These are phyloP conservation scores for Helicoverpa armigera DNA, from an alignment of 1,140 invertebrate genomes.

Conservation along the genomic window DNA sequence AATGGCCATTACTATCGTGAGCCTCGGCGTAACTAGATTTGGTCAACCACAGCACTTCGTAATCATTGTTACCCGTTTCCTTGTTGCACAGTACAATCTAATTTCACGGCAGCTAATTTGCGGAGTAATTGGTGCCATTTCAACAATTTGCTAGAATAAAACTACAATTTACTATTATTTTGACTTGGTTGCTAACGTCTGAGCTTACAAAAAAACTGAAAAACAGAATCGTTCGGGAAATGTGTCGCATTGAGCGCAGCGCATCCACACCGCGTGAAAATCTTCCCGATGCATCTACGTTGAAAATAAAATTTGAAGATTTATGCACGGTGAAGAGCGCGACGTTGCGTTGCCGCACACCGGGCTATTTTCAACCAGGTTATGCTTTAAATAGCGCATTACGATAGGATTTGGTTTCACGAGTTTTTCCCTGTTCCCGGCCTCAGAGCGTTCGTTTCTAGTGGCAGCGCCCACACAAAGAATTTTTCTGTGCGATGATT, in stretches of 20 bases:
- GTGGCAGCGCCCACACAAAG: conserved; percentile 73
- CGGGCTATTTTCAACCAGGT: conserved; percentile 84
- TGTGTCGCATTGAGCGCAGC: conserved; percentile 33
- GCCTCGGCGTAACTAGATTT: conserved; percentile 41
- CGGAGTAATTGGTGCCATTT: conserved; percentile 37
- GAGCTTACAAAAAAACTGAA: not conserved
- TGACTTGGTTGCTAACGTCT: not conserved
- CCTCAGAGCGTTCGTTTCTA: conserved; percentile 71
- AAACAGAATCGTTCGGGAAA: conserved; percentile 21
- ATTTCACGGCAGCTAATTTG: conserved; percentile 57
- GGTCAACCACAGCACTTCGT: conserved; percentile 51
- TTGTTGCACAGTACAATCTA: conserved; percentile 54
- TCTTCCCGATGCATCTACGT: conserved; percentile 74
- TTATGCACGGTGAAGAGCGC: conserved; percentile 81
- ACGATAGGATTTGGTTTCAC: conserved; percentile 86
- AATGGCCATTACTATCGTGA: conserved; percentile 15
- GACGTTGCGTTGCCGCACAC: conserved; percentile 82
- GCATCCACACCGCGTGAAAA: conserved; percentile 59
- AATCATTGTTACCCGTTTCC: conserved; percentile 53
- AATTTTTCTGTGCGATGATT: conserved; percentile 71
- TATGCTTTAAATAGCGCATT: conserved; percentile 86
- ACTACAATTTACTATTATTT: conserved; percentile 27
- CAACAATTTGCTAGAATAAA: conserved; percentile 33
- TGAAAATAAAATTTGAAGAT: conserved; percentile 85
- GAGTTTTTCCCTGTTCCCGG: conserved; percentile 83